A percentile compares a stretch with the other conserved stretches of the same genome.
Conservation (phyloP, 1,140 invertebrate genomes). For the Ceratina japonica region DNA sequence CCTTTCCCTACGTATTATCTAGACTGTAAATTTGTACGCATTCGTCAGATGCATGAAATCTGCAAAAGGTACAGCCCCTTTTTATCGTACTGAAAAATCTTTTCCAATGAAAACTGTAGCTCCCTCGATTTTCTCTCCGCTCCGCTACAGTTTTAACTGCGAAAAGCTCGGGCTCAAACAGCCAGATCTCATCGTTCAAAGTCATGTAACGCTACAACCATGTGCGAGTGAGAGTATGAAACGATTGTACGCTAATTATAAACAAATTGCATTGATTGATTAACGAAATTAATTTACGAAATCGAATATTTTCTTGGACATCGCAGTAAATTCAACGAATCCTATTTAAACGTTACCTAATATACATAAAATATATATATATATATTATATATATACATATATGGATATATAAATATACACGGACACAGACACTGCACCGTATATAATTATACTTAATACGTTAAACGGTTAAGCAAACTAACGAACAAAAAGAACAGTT, state of each 20-base stretch:
- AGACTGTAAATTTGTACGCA: too few relatives aligned
- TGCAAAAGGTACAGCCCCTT: not conserved
- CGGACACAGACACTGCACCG: slow-evolving; percentile 15
- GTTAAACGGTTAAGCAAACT: not conserved
- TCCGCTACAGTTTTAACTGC: not conserved
- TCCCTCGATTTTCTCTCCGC: too few relatives aligned
- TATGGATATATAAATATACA: slow-evolving; percentile 10
- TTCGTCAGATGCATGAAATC: too few relatives aligned
- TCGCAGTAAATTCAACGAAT: slow-evolving; percentile 45
- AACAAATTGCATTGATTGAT: too few relatives aligned
- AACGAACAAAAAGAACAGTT: slow-evolving; percentile 14
- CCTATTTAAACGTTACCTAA: slow-evolving; percentile 29
- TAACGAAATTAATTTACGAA: not conserved
- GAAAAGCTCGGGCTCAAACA: too few relatives aligned
- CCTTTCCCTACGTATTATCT: too few relatives aligned
- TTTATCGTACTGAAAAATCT: slow-evolving; percentile 2
- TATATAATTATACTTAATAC: too few relatives aligned
- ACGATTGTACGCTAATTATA: not conserved
- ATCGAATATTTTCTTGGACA: slow-evolving; percentile 9
- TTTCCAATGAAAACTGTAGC: not conserved
- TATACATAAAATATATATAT: slow-evolving; percentile 4
- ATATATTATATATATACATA: slow-evolving; percentile 5
- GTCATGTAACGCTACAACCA: not conserved
- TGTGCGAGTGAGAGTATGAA: not conserved
- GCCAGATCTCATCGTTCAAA: not conserved